phyloP scores from a whole-genome alignment of 2,113 vertebrate species.

The Corythaixoides concolor region DNA sequence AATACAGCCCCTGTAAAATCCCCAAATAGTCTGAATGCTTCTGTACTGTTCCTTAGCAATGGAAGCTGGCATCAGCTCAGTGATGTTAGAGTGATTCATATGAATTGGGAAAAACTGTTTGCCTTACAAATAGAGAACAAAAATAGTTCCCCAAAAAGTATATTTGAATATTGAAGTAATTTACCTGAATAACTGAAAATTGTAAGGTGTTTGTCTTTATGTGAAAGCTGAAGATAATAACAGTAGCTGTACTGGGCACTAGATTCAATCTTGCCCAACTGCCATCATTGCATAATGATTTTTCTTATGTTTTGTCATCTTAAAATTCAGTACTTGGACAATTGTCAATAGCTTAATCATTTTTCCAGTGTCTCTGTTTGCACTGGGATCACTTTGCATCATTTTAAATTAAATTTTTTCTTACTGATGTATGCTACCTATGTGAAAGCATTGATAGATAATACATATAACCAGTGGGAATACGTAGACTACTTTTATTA shows the following conservation, averaged over 20 bases:
- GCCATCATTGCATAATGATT: background rate
- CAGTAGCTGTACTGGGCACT: background rate
- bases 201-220: background rate
- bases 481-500: background rate
- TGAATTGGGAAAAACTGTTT: background rate
- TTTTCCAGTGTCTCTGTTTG: conserved; percentile 6
- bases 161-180: background rate
- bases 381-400: background rate
- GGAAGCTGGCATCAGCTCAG: background rate
- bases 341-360: background rate
- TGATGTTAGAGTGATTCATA: background rate
- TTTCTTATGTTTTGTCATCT: background rate
- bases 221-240: background rate
- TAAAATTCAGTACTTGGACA: background rate
- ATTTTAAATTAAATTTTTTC: background rate
- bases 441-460: background rate
- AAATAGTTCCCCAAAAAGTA: background rate
- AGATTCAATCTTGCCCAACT: background rate
- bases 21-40: background rate
- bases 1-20: background rate
- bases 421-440: background rate
- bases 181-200: background rate
- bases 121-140: background rate
- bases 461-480: background rate
- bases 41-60: background rate